These are phyloP conservation scores for Podocnemis expansa DNA, from an alignment of 2,113 vertebrate genomes.

Conservation along the genomic window DNA sequence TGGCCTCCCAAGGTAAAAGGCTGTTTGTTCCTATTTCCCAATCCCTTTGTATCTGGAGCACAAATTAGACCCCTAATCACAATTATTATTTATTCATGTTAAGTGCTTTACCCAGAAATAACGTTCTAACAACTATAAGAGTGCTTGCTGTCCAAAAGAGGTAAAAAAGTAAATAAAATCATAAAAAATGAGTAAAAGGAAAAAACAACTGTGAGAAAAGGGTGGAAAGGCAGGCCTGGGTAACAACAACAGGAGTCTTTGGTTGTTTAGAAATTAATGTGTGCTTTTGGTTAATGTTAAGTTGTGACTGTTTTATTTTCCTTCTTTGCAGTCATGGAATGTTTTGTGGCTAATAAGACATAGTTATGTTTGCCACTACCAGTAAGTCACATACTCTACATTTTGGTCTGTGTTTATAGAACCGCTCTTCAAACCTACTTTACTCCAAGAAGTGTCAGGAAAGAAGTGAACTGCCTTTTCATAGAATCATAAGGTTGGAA, in stretches of 20 bases:
- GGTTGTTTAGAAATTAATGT: neutral
- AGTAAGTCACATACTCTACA: neutral
- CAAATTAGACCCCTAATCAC: fast-evolving
- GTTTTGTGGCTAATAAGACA: neutral
- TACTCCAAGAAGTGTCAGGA: neutral
- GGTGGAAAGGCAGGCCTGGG: neutral
- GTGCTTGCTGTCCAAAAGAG: neutral
- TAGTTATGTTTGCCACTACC: neutral
- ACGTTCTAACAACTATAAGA: neutral
- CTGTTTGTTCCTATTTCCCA: fast-evolving
- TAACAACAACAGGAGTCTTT: fast-evolving
- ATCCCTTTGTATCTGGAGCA: neutral
- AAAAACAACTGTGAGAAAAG: neutral
- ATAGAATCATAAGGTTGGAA: too few species aligned
- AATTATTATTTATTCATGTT: neutral
- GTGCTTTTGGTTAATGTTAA: neutral
- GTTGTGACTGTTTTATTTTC: neutral
- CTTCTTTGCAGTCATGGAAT: neutral
- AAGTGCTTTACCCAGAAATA: neutral
- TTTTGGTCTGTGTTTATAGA: neutral
- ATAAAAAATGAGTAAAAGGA: fast-evolving
- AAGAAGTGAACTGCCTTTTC: neutral
- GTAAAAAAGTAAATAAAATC: fast-evolving
- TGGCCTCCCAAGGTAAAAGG: neutral
- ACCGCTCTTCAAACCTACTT: neutral